phyloP scores from a whole-genome alignment of 2,797 vertebrate genomes.

The Telmatherina bonti region DNA sequence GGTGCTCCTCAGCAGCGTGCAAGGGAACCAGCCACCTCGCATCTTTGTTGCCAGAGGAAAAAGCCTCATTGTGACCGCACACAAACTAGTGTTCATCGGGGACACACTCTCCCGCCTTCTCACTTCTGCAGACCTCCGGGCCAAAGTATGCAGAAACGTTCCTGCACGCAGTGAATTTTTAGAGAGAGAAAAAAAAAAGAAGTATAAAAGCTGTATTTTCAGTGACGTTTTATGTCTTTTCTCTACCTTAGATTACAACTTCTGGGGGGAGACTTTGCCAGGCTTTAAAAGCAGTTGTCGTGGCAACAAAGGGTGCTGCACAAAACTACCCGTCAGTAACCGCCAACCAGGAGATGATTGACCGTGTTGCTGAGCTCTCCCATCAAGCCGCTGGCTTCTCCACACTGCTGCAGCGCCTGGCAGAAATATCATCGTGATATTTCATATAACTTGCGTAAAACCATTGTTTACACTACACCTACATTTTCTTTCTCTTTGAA shows the following conservation, averaged over 20 bases:
- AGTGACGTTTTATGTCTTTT: not conserved
- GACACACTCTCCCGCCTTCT: conserved; percentile 91
- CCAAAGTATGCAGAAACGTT: conserved; percentile 72
- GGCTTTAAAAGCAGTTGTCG: conserved; percentile 88
- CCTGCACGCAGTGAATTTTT: accelerated
- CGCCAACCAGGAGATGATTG: conserved; percentile 89
- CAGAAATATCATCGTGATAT: conserved; percentile 83
- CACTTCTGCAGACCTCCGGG: conserved; percentile 85
- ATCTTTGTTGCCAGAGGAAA: conserved; percentile 91
- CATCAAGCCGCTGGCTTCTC: conserved; percentile 90
- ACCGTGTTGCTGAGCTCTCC: conserved; percentile 88
- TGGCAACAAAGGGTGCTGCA: conserved; percentile 91
- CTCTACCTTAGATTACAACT: conserved; percentile 81
- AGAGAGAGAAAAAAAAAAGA: too few relatives aligned
- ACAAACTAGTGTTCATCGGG: conserved; percentile 94
- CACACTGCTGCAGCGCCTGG: conserved; percentile 87
- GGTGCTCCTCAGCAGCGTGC: conserved; percentile 87
- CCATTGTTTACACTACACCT: conserved; percentile 62
- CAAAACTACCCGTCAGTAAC: conserved; percentile 90
- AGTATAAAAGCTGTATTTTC: not conserved
- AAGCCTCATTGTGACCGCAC: conserved; percentile 91
- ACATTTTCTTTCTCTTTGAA: conserved; percentile 63
- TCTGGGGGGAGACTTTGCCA: conserved; percentile 89
- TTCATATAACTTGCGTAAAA: conserved; percentile 32
- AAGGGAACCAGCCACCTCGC: conserved; percentile 88